Evolutionary conservation across 2,113 vertebrate genomes (phyloP).

Genomic region (Zootoca vivipara): DNA sequence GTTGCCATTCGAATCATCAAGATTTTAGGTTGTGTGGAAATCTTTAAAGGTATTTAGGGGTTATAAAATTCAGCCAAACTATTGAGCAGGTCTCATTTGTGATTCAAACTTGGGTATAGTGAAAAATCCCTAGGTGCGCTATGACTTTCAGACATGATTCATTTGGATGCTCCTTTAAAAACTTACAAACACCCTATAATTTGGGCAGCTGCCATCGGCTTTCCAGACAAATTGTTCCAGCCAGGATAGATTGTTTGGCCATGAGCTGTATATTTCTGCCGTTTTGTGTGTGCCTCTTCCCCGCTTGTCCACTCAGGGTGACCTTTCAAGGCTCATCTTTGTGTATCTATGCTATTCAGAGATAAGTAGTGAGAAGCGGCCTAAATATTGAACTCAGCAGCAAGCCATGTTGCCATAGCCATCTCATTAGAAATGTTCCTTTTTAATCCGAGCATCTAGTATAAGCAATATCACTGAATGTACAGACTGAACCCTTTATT

Average conservation of each 20-base stretch:
- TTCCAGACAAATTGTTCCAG: neutral
- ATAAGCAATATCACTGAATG: neutral
- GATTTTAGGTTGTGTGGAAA: neutral
- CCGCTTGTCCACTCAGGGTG: neutral
- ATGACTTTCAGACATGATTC: neutral
- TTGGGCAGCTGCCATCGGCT: neutral
- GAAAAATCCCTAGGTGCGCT: neutral
- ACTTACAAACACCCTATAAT: neutral
- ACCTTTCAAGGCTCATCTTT: neutral
- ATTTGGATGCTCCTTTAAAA: neutral
- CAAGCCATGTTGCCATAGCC: neutral
- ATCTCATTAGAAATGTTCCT: neutral
- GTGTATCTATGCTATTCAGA: rapidly evolving
- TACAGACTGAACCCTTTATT: neutral
- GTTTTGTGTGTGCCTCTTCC: neutral
- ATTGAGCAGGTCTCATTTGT: neutral
- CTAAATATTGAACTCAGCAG: neutral
- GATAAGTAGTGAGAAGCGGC: neutral
- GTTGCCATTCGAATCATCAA: neutral
- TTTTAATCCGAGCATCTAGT: neutral
- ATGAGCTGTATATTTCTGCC: neutral
- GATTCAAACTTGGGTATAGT: neutral
- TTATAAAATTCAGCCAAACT: neutral
- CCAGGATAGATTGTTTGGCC: neutral
- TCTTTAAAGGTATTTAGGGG: neutral